phyloP scores from a whole-genome alignment of 1,140 invertebrate genomes.

The Coboldia fuscipes region DNA sequence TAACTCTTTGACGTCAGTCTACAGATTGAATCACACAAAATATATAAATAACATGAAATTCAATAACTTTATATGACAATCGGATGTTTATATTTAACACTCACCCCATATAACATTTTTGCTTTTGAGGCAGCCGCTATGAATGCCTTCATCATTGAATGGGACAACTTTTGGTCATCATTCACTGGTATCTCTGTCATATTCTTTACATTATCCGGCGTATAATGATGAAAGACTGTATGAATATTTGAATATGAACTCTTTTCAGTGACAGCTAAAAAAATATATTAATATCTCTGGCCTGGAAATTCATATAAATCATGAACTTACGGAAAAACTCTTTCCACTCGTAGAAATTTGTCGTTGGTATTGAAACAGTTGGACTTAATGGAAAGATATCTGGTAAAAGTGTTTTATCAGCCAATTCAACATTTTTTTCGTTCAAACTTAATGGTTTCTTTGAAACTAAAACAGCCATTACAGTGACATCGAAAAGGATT shows the following conservation, averaged over 20 bases:
- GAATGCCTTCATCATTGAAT: constrained; percentile 50
- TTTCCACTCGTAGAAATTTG: constrained; percentile 36
- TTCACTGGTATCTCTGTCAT: constrained; percentile 39
- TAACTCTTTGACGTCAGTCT: constrained; percentile 37
- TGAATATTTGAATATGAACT: constrained; percentile 33
- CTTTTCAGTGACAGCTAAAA: constrained; percentile 30
- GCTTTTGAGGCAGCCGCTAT: constrained; percentile 44
- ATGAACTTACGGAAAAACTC: constrained; percentile 47
- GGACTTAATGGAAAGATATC: constrained; percentile 46
- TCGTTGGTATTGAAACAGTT: constrained; percentile 37
- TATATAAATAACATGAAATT: constrained; percentile 4
- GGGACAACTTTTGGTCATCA: constrained; percentile 35
- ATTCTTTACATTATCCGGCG: constrained; percentile 38
- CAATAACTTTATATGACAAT: no score
- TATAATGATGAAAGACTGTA: constrained; percentile 47
- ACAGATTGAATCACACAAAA: constrained; percentile 6
- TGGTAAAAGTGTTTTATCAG: constrained; percentile 31
- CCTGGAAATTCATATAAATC: constrained; percentile 3
- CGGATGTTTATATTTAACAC: constrained; percentile 6
- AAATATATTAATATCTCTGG: no score
- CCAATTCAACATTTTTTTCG: constrained; percentile 16
- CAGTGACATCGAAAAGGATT: constrained; percentile 36
- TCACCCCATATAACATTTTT: constrained; percentile 43
- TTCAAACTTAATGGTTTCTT: constrained; percentile 30
- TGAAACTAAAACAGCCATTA: constrained; percentile 40